Conservation (phyloP, 1,140 invertebrate species). For the Macrobrachium nipponense region DNA sequence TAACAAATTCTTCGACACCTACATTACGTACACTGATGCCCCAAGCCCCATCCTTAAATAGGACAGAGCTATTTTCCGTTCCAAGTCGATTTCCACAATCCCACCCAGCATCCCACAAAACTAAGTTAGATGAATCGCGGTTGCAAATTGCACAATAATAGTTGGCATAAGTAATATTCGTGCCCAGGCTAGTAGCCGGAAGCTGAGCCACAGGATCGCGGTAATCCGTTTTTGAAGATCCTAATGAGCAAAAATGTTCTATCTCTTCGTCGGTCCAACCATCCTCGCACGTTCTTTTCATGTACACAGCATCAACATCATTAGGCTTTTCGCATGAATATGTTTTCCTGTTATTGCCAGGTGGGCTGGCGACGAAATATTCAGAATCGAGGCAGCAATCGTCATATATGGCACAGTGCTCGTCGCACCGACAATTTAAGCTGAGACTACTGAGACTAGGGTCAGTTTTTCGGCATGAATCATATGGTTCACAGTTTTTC, state of each 20-base stretch:
- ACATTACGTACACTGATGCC: slow-evolving; percentile 63
- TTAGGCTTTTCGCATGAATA: slow-evolving; percentile 68
- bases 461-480: too few species aligned
- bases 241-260: slow-evolving; percentile 65
- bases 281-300: slow-evolving; percentile 69
- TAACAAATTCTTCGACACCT: slow-evolving; percentile 61
- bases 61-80: slow-evolving; percentile 18
- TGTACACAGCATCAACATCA: slow-evolving; percentile 70
- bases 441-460: too few species aligned
- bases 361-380: slow-evolving; percentile 65
- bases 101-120: slow-evolving; percentile 69
- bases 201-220: slow-evolving; percentile 69
- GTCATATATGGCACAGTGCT: slow-evolving; percentile 69
- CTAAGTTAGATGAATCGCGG: slow-evolving; percentile 65
- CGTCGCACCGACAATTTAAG: slow-evolving; percentile 71
- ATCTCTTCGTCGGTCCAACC: slow-evolving; percentile 67
- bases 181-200: slow-evolving; percentile 69
- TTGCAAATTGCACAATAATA: slow-evolving; percentile 74
- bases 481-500: too few species aligned
- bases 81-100: slow-evolving; percentile 67
- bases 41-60: slow-evolving; percentile 66
- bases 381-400: slow-evolving; percentile 72
- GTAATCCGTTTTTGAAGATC: slow-evolving; percentile 21
- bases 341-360: slow-evolving; percentile 61
- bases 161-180: slow-evolving; percentile 73